A percentile compares a stretch with the other conserved stretches of the same genome.
phyloP scores from a whole-genome alignment of 2,888 invertebrate species.

The Nycteola revayana region DNA sequence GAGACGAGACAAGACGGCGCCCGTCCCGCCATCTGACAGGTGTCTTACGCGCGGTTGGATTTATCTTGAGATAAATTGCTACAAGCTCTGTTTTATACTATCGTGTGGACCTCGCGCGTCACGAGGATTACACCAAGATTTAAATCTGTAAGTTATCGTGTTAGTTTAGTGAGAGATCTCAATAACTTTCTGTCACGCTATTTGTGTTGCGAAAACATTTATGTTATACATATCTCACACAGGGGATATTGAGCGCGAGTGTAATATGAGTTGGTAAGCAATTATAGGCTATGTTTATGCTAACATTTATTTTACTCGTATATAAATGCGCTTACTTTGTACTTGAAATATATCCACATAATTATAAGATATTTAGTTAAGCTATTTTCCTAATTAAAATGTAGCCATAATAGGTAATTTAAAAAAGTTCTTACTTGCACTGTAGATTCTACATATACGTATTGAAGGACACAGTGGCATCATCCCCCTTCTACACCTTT shows the following conservation, averaged over 20 bases:
- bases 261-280: conserved; percentile 6
- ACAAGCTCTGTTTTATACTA: conserved; percentile 35
- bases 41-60: conserved; percentile 69
- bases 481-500: conserved; percentile 39
- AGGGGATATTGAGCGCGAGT: too few species aligned
- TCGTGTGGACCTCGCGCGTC: conserved; percentile 38
- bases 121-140: conserved; percentile 31
- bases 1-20: conserved; percentile 60
- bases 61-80: conserved; percentile 68
- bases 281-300: too few species aligned
- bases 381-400: too few species aligned
- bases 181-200: conserved; percentile 13
- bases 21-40: conserved; percentile 67
- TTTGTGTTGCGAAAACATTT: conserved; percentile 7
- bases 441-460: conserved; percentile 34
- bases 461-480: conserved; percentile 38
- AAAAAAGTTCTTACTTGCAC: conserved; percentile 29
- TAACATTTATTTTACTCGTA: too few species aligned
- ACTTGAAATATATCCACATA: too few species aligned
- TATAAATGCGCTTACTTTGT: too few species aligned
- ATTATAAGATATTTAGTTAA: too few species aligned
- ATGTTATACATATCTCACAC: too few species aligned
- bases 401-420: too few species aligned
- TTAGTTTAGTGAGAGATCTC: conserved; percentile 25
- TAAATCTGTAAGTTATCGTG: conserved; percentile 30